Base-by-base conservation (phyloP, 2,113 vertebrate genomes). In the Ageneiosus marmoratus region DNA sequence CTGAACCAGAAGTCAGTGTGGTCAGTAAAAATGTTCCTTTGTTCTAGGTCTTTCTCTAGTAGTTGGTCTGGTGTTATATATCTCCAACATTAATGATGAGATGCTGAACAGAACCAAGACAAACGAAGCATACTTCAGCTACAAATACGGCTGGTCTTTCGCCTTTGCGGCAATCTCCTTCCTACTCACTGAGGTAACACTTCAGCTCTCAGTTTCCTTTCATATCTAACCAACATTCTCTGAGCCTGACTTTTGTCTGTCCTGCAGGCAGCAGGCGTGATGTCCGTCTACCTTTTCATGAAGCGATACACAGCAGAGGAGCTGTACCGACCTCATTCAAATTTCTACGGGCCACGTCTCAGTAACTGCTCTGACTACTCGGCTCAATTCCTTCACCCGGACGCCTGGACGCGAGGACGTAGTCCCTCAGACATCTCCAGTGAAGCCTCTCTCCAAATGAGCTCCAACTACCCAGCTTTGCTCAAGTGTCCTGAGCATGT, bases 361-460 rank as follows among this genome's bases (percentile, higher is more conserved):
- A 97, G 96, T 92, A 98, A 97, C 93, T 97, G 96, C 92, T 97
- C 96, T 0, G 95, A 97, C 84, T 97, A 96, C 92, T 97, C 96
- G 0, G 96, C 96, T 18, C 96, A 98, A 90, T 97, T 96, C 92
- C 92, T 98, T 82, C 96, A 98, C 80, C 96, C 96, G 0, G 96
- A 97, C 0, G 93, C 95, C 1, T 95, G 95, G 96, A 93, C 92
- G 0, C 89, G 96, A 2, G 96, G 96, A 0, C 96, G 96, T 79
- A 97, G 96, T 86, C 92, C 95, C 1, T 97, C 96, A 0, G 94
- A 96, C 81, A 96, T 97, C 92, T 97, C 96, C 91, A 96, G 96
- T 0, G 96, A 97, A 78, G 94, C 96, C 0, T 97, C 96, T 5
- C 91, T 97, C 84, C 96, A 95, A 92, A 96, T 97, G 96, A 97